Conservation (phyloP, 1,140 invertebrate species). For the Akabosia matsudoensis region DNA sequence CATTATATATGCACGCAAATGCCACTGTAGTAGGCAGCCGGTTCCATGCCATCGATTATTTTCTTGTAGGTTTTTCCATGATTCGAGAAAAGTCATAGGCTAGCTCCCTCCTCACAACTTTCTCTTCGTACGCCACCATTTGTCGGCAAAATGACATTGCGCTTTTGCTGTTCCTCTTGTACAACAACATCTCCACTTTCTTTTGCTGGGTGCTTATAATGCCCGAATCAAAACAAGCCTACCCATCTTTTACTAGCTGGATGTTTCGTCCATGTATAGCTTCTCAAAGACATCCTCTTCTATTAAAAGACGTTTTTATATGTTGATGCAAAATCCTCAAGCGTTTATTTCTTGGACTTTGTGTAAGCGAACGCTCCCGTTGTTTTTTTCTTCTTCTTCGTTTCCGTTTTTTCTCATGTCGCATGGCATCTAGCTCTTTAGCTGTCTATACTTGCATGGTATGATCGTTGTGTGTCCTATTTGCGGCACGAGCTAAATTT, state of each 20-base stretch:
- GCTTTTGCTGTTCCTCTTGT: background rate
- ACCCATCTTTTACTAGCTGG: background rate
- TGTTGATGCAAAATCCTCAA: too few species aligned
- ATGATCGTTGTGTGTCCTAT: background rate
- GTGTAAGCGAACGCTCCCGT: background rate
- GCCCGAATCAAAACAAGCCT: background rate
- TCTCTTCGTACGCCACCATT: background rate
- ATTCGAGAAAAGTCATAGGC: background rate
- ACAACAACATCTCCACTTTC: background rate
- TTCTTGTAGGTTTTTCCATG: slow-evolving; percentile 5
- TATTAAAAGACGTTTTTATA: too few species aligned
- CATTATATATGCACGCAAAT: background rate
- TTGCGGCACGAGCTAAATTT: background rate
- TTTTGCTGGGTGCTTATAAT: background rate
- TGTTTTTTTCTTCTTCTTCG: background rate
- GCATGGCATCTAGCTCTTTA: slow-evolving; percentile 2
- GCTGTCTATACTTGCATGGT: background rate
- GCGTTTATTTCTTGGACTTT: background rate
- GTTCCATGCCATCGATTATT: slow-evolving; percentile 18
- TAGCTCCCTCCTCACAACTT: background rate
- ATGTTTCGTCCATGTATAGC: too few species aligned
- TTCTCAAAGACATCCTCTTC: too few species aligned
- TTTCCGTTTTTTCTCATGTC: background rate
- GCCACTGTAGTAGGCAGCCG: slow-evolving; percentile 12
- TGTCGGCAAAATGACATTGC: background rate